Percentiles rank a stretch among this genome's conserved stretches.
Evolutionary conservation across 1,140 invertebrate species (phyloP).

Genomic region (Monomorium pharaonis): DNA sequence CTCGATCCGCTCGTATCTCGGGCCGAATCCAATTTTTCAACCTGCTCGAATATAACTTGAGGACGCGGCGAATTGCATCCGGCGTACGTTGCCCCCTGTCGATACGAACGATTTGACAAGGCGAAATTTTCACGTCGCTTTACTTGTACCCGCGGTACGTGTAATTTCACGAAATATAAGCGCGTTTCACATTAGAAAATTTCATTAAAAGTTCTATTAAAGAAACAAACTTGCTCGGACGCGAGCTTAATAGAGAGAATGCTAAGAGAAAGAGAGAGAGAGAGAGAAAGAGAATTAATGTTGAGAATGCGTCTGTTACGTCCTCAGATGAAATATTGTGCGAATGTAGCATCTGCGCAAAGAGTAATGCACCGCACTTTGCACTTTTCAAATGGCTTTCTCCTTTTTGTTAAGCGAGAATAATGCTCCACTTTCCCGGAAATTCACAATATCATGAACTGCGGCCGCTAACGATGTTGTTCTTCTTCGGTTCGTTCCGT

Average conservation of each 20-base stretch:
- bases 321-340: conserved; percentile 57
- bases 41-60: not conserved
- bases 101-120: not conserved
- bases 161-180: not conserved
- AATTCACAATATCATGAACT: conserved; percentile 21
- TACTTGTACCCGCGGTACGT: not conserved
- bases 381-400: conserved; percentile 34
- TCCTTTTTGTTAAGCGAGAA: conserved; percentile 23
- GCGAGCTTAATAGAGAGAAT: conserved; percentile 60
- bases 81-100: not conserved
- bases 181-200: conserved; percentile 14
- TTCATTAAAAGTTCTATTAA: conserved; percentile 60
- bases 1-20: not conserved
- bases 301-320: conserved; percentile 37
- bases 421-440: conserved; percentile 23
- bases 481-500: not conserved
- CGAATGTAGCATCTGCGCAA: conserved; percentile 57
- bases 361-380: conserved; percentile 46
- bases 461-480: not conserved
- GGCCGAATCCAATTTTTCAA: conserved; percentile 31
- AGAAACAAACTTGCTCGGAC: conserved; percentile 47
- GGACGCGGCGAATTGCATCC: not conserved
- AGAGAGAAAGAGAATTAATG: conserved; percentile 42
- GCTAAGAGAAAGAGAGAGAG: not conserved
- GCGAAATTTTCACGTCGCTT: not conserved